Evolutionary conservation across 2,113 vertebrate genomes (phyloP).

Genomic region (Pseudolaguvia tuberculata): DNA sequence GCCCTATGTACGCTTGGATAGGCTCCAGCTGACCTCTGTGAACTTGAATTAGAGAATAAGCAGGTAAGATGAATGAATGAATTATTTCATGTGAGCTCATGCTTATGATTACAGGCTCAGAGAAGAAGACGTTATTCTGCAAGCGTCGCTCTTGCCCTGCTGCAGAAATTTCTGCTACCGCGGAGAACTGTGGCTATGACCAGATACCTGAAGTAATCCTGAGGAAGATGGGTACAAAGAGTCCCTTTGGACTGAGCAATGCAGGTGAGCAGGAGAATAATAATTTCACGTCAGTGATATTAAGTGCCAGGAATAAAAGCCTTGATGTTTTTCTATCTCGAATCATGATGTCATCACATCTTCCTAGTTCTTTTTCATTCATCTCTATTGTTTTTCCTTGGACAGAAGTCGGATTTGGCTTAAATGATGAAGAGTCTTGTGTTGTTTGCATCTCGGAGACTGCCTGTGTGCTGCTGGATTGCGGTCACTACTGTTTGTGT

Average conservation of each 20-base stretch:
- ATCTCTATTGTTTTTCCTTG: neutral
- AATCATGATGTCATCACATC: neutral
- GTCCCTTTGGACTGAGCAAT: neutral
- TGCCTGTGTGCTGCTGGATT: conserved; percentile 47
- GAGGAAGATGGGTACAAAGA: neutral
- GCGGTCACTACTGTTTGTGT: conserved; percentile 69
- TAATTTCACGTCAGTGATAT: neutral
- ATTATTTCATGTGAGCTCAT: neutral
- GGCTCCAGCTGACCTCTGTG: too few relatives aligned
- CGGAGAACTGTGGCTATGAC: neutral
- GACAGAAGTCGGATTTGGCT: neutral
- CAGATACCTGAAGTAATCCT: neutral
- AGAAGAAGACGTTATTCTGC: conserved; percentile 13
- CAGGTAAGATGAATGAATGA: too few relatives aligned
- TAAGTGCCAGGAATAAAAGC: too few relatives aligned
- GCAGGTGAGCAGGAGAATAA: conserved; percentile 5
- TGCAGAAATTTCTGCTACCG: conserved; percentile 6
- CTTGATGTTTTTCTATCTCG: neutral
- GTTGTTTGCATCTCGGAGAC: conserved; percentile 56
- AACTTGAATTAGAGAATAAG: too few relatives aligned
- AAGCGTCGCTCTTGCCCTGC: conserved; percentile 58
- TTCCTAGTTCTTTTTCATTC: too few relatives aligned
- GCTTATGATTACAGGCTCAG: conserved; percentile 58
- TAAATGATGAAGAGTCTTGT: conserved; percentile 45
- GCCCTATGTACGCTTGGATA: too few relatives aligned